phyloP scores from a whole-genome alignment of 2,888 invertebrate genomes.

The Oligia fasciuncula region DNA sequence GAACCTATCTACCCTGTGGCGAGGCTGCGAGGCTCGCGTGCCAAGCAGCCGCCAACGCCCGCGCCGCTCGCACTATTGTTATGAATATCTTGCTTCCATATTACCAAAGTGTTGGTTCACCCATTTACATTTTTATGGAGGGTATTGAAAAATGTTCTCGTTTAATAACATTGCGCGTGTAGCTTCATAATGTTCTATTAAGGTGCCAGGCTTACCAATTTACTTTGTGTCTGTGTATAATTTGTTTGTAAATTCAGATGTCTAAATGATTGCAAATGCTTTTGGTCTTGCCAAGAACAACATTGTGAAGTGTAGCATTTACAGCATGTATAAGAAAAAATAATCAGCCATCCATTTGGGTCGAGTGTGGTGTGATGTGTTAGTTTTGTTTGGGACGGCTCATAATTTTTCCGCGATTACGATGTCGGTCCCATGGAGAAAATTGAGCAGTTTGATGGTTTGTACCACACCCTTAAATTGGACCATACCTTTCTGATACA shows the following conservation, averaged over 20 bases:
- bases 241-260: neutral
- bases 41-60: slow-evolving; percentile 53
- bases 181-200: slow-evolving; percentile 49
- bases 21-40: slow-evolving; percentile 68
- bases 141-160: slow-evolving; percentile 57
- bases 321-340: neutral
- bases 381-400: neutral
- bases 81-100: slow-evolving; percentile 67
- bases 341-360: neutral
- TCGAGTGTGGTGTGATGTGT: neutral
- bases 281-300: neutral
- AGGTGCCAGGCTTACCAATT: slow-evolving; percentile 14
- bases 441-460: neutral
- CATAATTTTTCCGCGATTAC: neutral
- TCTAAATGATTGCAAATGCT: neutral
- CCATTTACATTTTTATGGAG: slow-evolving; percentile 67
- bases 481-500: neutral
- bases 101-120: slow-evolving; percentile 58
- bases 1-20: neutral
- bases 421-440: neutral
- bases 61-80: slow-evolving; percentile 62
- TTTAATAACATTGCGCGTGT: slow-evolving; percentile 50
- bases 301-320: neutral
- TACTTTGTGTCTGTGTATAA: neutral
- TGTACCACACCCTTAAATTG: neutral